A percentile compares a stretch with the other conserved stretches of the same genome.
Evolutionary conservation across 2,113 vertebrate genomes (phyloP).

Genomic region (Oryzias melastigma): DNA sequence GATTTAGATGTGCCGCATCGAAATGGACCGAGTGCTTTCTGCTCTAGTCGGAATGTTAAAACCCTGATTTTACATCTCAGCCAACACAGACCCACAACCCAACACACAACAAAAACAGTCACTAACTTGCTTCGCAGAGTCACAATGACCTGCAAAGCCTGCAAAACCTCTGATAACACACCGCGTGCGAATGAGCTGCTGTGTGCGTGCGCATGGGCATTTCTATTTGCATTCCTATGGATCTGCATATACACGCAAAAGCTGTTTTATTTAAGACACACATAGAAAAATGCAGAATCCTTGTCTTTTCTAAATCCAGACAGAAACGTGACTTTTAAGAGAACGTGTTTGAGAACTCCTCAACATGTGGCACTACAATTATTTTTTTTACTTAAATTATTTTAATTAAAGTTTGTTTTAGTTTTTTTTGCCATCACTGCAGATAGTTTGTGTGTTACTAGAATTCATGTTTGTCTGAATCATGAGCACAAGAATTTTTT

Average conservation of each 20-base stretch:
- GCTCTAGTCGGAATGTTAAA: conserved; percentile 37
- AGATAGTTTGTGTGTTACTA: no score
- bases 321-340: background rate
- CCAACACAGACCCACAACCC: conserved; percentile 32
- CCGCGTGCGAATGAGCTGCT: conserved; percentile 32
- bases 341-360: no score
- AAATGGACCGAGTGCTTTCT: conserved; percentile 28
- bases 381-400: no score
- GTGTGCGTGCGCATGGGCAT: conserved; percentile 6
- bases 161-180: conserved; percentile 94
- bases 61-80: conserved; percentile 44
- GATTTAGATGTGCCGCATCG: conserved; percentile 32
- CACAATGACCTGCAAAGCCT: conserved; percentile 89
- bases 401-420: no score
- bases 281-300: background rate
- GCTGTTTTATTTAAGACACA: conserved; percentile 29
- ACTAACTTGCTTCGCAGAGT: conserved; percentile 91
- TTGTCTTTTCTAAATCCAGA: background rate
- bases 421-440: no score
- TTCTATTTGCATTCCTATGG: conserved; percentile 47
- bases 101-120: conserved; percentile 75
- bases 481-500: background rate
- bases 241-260: conserved; percentile 35
- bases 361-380: no score
- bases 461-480: background rate